phyloP scores from a whole-genome alignment of 2,888 invertebrate genomes.

The Leucophora obtusa region DNA sequence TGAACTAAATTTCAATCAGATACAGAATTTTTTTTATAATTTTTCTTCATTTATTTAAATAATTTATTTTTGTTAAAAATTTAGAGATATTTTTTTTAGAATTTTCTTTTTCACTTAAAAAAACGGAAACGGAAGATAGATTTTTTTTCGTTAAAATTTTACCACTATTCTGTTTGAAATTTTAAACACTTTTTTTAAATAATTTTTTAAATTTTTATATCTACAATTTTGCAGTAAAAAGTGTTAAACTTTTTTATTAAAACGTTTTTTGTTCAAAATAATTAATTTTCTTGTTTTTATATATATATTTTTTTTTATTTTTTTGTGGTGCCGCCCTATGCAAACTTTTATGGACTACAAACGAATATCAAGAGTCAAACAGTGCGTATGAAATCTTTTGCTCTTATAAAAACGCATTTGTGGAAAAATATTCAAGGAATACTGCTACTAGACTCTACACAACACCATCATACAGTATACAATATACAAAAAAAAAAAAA shows the following conservation, averaged over 20 bases:
- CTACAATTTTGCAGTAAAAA: not conserved
- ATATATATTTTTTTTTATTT: conserved; percentile 28
- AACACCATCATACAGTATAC: conserved; percentile 4
- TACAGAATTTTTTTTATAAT: conserved; percentile 40
- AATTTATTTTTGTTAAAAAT: conserved; percentile 4
- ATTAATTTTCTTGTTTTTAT: not conserved
- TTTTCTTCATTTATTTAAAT: not conserved
- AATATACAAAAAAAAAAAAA: conserved; percentile 10
- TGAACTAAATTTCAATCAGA: conserved; percentile 36
- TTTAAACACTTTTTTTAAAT: conserved; percentile 17
- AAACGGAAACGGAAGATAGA: conserved; percentile 27
- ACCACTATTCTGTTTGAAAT: not conserved
- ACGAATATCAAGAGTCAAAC: conserved; percentile 51
- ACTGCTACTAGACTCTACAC: conserved; percentile 30
- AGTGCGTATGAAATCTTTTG: conserved; percentile 62
- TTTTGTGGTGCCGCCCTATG: conserved; percentile 60
- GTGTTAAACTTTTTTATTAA: not conserved
- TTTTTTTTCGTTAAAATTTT: conserved; percentile 37
- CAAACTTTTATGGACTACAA: conserved; percentile 44
- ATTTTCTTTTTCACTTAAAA: conserved; percentile 12
- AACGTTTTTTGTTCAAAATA: not conserved
- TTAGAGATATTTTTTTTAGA: not conserved
- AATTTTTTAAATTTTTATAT: conserved; percentile 8
- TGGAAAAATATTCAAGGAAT: conserved; percentile 40
- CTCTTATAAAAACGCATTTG: conserved; percentile 57